Evolutionary conservation across 2,888 invertebrate species (phyloP), one percentile per base, ranked within the genome.

Genomic region (Apeira syringaria): DNA sequence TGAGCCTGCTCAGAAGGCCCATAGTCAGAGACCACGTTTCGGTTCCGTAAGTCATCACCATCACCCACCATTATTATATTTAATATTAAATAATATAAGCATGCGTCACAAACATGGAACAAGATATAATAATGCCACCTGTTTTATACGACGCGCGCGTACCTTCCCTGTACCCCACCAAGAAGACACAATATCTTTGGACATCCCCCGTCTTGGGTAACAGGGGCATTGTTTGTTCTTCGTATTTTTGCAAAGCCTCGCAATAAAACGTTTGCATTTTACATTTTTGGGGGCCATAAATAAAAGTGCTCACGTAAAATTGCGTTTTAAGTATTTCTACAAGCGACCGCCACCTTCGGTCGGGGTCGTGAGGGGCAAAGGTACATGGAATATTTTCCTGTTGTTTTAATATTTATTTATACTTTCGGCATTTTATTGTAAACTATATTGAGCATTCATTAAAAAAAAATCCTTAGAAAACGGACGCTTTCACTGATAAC

Each of bases 211-310:
- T 78, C 78, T 75, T 67, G 72, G 74, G 73, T 80, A 77, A 79
- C 79, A 73, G 73, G 71, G 69, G 74, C 73, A 80, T 84, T 87
- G 84, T 88, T 89, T 88, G 87, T 86, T 84, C 82, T 81, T 77
- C 75, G 68, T 77, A 85, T 85, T 87, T 83, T 83, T 83, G 78
- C 75, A 84, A 79, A 81, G 80, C 80, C 75, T 62, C 62, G 81
- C 84, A 87, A 86, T 89, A 88, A 87, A 89, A 88, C 78, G 82
- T 86, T 86, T 82, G 81, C 80, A 84, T 86, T 87, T 87, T 82
- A 84, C 83, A 87, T 87, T 86, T 85, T 80, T 80, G 43, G 64
- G 79, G 79, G 75, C 72, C 82, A 86, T 86, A 86, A 87, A 87
- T 87, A 86, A 81, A 79, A 78, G 71, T 74, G 61, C 75, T 74